Conservation (phyloP, 2,888 invertebrate species). For the Rosalia funebris region DNA sequence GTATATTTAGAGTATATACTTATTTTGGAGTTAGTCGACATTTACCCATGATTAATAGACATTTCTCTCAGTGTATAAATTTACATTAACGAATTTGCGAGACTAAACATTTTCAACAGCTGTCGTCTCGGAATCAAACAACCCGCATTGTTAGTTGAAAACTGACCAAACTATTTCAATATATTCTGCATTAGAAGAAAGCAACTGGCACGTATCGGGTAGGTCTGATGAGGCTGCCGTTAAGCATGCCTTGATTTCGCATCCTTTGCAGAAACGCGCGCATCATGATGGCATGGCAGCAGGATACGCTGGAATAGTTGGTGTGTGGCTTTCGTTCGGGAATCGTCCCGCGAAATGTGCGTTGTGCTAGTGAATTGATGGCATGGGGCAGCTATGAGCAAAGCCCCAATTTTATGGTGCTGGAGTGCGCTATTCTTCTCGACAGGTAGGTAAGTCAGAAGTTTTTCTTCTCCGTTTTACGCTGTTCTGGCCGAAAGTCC, state of each 20-base stretch:
- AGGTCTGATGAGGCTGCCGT: constrained; percentile 48
- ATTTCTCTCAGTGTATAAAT: too few relatives aligned
- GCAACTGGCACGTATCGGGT: constrained; percentile 44
- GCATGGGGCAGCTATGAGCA: constrained; percentile 57
- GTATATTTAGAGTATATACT: too few relatives aligned
- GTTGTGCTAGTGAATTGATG: constrained; percentile 50
- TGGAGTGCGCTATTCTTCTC: constrained; percentile 54
- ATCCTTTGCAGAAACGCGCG: constrained; percentile 54
- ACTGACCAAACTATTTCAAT: constrained; percentile 36
- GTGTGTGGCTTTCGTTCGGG: constrained; percentile 54
- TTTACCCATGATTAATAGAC: too few relatives aligned
- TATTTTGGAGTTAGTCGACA: too few relatives aligned
- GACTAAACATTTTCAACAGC: too few relatives aligned
- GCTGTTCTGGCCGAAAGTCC: background rate
- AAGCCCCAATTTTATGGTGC: constrained; percentile 54
- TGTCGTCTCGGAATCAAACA: too few relatives aligned
- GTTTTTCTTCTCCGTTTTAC: background rate
- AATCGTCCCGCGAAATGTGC: constrained; percentile 45
- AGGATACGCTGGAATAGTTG: constrained; percentile 54
- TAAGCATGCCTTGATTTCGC: constrained; percentile 54
- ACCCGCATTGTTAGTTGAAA: too few relatives aligned
- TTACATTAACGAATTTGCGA: too few relatives aligned
- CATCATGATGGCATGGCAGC: constrained; percentile 55
- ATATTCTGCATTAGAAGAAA: constrained; percentile 35
- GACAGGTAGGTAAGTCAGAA: constrained; percentile 53